These are phyloP conservation scores for Lethrus apterus DNA, from an alignment of 1,140 invertebrate genomes.

Conservation along the genomic window DNA sequence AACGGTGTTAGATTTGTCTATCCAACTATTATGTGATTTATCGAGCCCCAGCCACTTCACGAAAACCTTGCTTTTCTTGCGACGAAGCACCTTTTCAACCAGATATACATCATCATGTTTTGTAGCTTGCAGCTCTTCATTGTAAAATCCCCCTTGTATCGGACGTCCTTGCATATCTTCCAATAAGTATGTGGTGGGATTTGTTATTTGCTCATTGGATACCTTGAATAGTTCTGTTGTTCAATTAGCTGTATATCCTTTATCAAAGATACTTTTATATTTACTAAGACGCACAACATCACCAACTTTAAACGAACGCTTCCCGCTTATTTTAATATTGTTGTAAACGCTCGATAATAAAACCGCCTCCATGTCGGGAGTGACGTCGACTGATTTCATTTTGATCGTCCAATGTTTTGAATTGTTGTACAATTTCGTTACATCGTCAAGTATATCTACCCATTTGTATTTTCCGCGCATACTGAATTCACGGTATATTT, in stretches of 20 bases:
- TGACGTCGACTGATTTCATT: slow-evolving; percentile 17
- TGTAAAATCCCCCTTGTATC: slow-evolving; percentile 32
- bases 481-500: slow-evolving; percentile 9
- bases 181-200: slow-evolving; percentile 28
- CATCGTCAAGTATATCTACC: slow-evolving; percentile 10
- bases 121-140: slow-evolving; percentile 27
- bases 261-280: slow-evolving; percentile 28
- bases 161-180: slow-evolving; percentile 17
- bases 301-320: slow-evolving; percentile 16
- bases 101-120: slow-evolving; percentile 33
- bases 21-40: slow-evolving; percentile 16
- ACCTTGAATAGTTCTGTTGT: slow-evolving; percentile 34
- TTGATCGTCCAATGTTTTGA: slow-evolving; percentile 19
- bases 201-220: slow-evolving; percentile 21
- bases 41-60: slow-evolving; percentile 34
- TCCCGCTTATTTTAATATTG: slow-evolving; percentile 10
- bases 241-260: slow-evolving; percentile 34
- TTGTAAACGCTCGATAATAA: slow-evolving; percentile 11
- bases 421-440: slow-evolving; percentile 15
- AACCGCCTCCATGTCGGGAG: slow-evolving; percentile 6
- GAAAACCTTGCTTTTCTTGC: slow-evolving; percentile 29
- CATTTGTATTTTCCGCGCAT: slow-evolving; percentile 10
- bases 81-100: slow-evolving; percentile 32
- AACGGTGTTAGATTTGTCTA: too few relatives aligned
- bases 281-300: slow-evolving; percentile 21